phyloP scores from a whole-genome alignment of 2,888 invertebrate genomes.

The Pollenia griseotomentosa region DNA sequence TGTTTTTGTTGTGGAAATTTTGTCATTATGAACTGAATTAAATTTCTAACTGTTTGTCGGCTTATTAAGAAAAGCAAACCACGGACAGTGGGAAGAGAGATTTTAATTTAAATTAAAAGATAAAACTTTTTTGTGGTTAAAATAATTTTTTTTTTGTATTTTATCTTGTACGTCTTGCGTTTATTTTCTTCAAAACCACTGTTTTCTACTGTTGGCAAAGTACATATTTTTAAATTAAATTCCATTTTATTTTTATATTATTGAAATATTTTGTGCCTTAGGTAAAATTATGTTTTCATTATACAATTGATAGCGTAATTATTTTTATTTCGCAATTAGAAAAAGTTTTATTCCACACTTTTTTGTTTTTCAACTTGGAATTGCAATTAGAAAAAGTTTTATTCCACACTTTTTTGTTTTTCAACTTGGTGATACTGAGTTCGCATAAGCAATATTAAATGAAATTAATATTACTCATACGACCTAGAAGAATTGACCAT shows the following conservation, averaged over 20 bases:
- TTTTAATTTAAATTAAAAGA: too few relatives aligned
- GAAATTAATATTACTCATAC: conserved; percentile 55
- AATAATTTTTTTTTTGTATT: too few relatives aligned
- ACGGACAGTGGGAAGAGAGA: neutral
- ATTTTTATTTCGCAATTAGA: neutral
- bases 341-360: conserved; percentile 1
- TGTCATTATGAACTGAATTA: conserved; percentile 24
- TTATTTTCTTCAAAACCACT: neutral
- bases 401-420: neutral
- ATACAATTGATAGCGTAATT: neutral
- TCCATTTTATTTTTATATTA: conserved; percentile 3
- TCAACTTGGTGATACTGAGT: neutral
- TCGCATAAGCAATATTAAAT: conserved; percentile 42
- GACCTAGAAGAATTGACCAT: neutral
- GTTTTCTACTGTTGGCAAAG: neutral
- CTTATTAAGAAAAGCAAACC: neutral
- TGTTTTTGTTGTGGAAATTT: conserved; percentile 25
- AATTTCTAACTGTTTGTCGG: neutral
- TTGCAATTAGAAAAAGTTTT: neutral
- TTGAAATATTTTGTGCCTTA: conserved; percentile 3
- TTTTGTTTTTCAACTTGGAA: neutral
- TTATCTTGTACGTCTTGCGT: too few relatives aligned
- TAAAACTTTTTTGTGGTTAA: too few relatives aligned
- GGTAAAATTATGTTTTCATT: conserved; percentile 1
- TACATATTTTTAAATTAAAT: conserved; percentile 14